Base-by-base conservation (phyloP, 1,140 invertebrate species). In the Scylla paramamosain region DNA sequence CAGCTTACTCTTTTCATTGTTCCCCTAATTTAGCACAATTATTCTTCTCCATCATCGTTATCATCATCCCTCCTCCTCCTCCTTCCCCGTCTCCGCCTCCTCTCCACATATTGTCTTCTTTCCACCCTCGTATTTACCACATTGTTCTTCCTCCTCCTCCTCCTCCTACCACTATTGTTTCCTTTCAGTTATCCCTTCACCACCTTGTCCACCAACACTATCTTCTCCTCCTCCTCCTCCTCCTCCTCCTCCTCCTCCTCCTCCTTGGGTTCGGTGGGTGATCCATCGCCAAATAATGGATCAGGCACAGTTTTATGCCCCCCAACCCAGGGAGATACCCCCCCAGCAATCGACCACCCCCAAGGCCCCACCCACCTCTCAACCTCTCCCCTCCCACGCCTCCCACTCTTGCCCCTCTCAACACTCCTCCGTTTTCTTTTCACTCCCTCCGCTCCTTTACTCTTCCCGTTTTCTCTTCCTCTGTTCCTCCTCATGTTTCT, bases 241-340 rank as follows among this genome's bases (percentile, higher is more conserved):
- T 32, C 83, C 83, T 29, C 83, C 45, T 48, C 29, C 84, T 10
- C 29, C 31, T 32, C 86, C 20, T n/a, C 28, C 6, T 32, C 83
- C 83, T 29, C 83, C 45, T 48, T 39, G 45, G 45, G 88, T 90
- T 90, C n/a, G 89, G 20, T 12, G 29, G 89, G 89, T 91, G 89
- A 91, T 91, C 89, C 46, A 91, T 91, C 48, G 46, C 89, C 45
- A 91, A 91, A 91, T 91, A 91, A 91, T 91, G 89, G 89, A 91
- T 91, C 89, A 91, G 89, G 89, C 46, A 91, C 46, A 91, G 45
- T 91, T 91, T 91, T 52, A 91, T 91, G 89, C 46, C 28, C 48
- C 39, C 39, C 39, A 39, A 1, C 39, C 39, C 6, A 39, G 39
- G 87, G 87, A 20, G 6, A 46, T 46, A 6, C 39, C 1, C 39